Evolutionary conservation across 2,888 invertebrate genomes (phyloP), one percentile per base, ranked within the genome.

Genomic region (Tortricodes alternella): DNA sequence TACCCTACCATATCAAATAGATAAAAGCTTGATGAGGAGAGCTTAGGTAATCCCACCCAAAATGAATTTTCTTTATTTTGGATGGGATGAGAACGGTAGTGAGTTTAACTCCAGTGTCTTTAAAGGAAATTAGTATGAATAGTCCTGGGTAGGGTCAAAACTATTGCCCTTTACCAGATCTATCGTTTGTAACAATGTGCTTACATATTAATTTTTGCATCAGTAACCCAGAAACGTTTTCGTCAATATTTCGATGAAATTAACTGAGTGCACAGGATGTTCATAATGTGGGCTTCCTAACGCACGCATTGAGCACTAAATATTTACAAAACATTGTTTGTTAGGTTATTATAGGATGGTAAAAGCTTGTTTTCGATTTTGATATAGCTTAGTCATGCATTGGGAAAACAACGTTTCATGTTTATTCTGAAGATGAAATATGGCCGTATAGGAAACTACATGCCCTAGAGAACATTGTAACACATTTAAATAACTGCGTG

Each of bases 261-360:
- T 8, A 23, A 32, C 37, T 8, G n/a, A 32, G 24, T 34, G 11
- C 8, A 23, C 56, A 50, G 56, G 56, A 56, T 56, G 50, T 50
- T 56, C 56, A 38, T 44, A 50, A 50, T 38, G 29, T 23, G 13
- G 16, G 37, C 37, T 56, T 50, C 56, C 56, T 50, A 15, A 16
- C 43, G 23, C 24, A 2, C 19, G 34, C 18, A n/a, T 13, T 18
- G 8, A 37, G 15, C 24, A 27, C 19, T 13, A 34, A 29, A 38
- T 56, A 41, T 56, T 56, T 56, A 56, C 49, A 44, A 37, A 56
- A 56, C 49, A 56, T 21, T 24, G 19, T 37, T 49, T 34, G 43
- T 38, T 29, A 15, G 32, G 6, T 55, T 43, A 15, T 55, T 43
- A 16, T 16, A 29, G 23, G 39, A 32, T 11, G 34, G 15, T 34